Conservation (phyloP, 2,113 vertebrate genomes). For the Poeciliopsis occidentalis region DNA sequence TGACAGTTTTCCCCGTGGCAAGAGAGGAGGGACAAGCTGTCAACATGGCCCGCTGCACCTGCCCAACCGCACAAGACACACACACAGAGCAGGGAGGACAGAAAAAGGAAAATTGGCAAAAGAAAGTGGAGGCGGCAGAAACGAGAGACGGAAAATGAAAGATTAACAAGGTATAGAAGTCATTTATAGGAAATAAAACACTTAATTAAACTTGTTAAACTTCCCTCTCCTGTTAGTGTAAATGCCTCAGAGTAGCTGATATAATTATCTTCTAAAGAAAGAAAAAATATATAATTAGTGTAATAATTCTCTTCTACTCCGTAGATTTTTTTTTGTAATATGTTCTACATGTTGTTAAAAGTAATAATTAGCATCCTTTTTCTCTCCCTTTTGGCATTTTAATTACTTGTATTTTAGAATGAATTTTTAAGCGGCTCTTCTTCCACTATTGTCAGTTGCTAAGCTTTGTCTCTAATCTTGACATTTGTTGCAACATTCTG, state of each 20-base stretch:
- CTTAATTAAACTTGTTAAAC: conserved; percentile 54
- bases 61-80: conserved; percentile 53
- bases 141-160: conserved; percentile 36
- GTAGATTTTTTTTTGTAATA: conserved; percentile 17
- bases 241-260: conserved; percentile 50
- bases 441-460: conserved; percentile 42
- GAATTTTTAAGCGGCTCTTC: conserved; percentile 46
- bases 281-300: conserved; percentile 57
- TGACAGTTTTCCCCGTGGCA: conserved; percentile 73
- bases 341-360: conserved; percentile 34
- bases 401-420: conserved; percentile 62
- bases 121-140: conserved; percentile 31
- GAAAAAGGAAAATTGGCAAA: conserved; percentile 12
- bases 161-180: conserved; percentile 30
- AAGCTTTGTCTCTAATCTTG: conserved; percentile 60
- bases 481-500: conserved; percentile 47
- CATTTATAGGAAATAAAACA: conserved; percentile 41
- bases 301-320: conserved; percentile 22
- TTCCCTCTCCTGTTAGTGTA: conserved; percentile 24
- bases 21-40: conserved; percentile 76
- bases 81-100: neutral
- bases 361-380: conserved; percentile 51
- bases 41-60: conserved; percentile 74
- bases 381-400: conserved; percentile 54
- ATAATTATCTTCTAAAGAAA: conserved; percentile 60